These are phyloP conservation scores for Lasioglossum leucozonium DNA, from an alignment of 2,888 invertebrate genomes.

Conservation along the genomic window DNA sequence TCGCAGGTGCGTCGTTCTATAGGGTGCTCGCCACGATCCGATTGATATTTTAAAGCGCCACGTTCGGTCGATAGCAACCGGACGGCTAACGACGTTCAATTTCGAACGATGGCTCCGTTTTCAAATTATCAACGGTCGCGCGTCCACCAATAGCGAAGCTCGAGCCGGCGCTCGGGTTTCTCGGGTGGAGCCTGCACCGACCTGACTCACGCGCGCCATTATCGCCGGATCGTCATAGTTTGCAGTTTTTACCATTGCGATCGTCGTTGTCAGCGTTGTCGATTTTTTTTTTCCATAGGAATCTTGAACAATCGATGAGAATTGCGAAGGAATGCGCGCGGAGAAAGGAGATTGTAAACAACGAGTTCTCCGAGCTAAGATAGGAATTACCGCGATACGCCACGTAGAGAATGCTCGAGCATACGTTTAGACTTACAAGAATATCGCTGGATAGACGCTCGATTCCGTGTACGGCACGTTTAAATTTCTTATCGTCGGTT, in stretches of 20 bases:
- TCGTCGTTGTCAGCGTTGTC: neutral
- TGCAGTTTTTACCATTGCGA: neutral
- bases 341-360: neutral
- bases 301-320: neutral
- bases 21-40: slow-evolving; percentile 5
- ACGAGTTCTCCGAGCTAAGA: neutral
- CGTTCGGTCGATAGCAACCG: neutral
- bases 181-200: neutral
- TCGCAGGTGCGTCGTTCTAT: slow-evolving; percentile 41
- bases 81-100: neutral
- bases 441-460: neutral
- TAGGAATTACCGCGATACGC: neutral
- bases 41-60: neutral
- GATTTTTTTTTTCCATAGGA: neutral
- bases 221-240: neutral
- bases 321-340: neutral
- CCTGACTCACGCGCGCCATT: slow-evolving; percentile 1
- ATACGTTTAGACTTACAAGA: neutral
- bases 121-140: neutral
- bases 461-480: neutral
- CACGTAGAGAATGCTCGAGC: neutral
- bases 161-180: neutral
- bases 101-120: neutral
- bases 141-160: neutral
- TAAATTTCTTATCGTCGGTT: neutral